phyloP scores from a whole-genome alignment of 2,888 invertebrate genomes.

The Acronicta alni region DNA sequence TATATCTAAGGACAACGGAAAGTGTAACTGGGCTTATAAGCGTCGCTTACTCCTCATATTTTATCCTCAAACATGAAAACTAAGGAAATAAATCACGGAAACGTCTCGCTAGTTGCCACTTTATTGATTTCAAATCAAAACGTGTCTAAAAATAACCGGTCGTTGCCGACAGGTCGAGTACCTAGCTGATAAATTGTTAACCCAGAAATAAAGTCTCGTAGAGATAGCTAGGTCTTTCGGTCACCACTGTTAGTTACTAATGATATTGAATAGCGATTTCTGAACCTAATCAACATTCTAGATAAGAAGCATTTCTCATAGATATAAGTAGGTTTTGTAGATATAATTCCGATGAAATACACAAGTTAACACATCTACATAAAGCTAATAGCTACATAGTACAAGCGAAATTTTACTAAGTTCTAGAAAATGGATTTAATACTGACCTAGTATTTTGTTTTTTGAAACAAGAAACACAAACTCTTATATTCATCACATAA shows the following conservation, averaged over 20 bases:
- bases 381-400: too few species aligned
- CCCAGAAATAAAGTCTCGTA: slow-evolving; percentile 45
- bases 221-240: slow-evolving; percentile 54
- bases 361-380: too few species aligned
- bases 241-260: slow-evolving; percentile 38
- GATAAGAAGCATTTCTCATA: slow-evolving; percentile 20
- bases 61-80: slow-evolving; percentile 12
- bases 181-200: slow-evolving; percentile 48
- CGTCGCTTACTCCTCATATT: too few species aligned
- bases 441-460: too few species aligned
- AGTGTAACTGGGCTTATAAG: too few species aligned
- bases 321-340: too few species aligned
- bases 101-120: slow-evolving; percentile 37
- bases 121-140: slow-evolving; percentile 51
- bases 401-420: too few species aligned
- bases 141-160: slow-evolving; percentile 31
- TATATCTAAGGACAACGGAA: too few species aligned
- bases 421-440: too few species aligned
- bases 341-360: too few species aligned
- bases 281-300: slow-evolving; percentile 18
- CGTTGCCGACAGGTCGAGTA: slow-evolving; percentile 34
- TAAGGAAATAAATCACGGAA: slow-evolving; percentile 37
- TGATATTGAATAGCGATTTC: slow-evolving; percentile 35
- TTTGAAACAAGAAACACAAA: too few species aligned
- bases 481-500: too few species aligned